Conservation (phyloP, 2,797 vertebrate species). For the Decapterus maruadsi region DNA sequence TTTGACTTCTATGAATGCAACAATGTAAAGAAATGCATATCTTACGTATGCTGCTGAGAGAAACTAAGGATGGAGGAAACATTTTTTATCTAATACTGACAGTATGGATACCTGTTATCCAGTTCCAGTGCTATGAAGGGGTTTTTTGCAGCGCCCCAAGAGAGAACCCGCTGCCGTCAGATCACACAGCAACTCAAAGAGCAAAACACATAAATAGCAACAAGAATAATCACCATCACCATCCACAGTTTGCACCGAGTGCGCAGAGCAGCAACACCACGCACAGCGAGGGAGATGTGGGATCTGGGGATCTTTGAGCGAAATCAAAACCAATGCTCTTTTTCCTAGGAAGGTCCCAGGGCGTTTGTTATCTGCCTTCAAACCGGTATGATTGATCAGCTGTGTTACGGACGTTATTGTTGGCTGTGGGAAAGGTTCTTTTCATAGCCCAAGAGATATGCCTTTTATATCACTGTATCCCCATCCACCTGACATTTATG, state of each 20-base stretch:
- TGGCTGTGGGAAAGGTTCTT: constrained; percentile 57
- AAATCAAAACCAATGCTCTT: constrained; percentile 65
- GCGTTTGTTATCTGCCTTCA: constrained; percentile 72
- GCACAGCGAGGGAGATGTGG: constrained; percentile 26
- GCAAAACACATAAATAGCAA: constrained; percentile 65
- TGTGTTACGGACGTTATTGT: constrained; percentile 65
- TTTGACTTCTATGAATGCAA: not conserved
- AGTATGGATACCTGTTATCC: constrained; percentile 42
- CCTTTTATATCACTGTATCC: constrained; percentile 38
- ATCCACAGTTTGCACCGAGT: constrained; percentile 27
- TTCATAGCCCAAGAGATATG: constrained; percentile 45
- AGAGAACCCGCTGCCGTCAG: constrained; percentile 10
- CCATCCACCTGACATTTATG: constrained; percentile 53
- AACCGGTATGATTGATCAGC: constrained; percentile 64
- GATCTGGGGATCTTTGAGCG: constrained; percentile 42
- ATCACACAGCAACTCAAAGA: constrained; percentile 31
- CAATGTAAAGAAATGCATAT: constrained; percentile 4
- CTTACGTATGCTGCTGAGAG: not conserved
- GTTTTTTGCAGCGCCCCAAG: constrained; percentile 28
- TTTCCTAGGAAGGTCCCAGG: constrained; percentile 53
- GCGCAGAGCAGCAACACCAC: constrained; percentile 40
- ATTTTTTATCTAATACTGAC: constrained; percentile 10
- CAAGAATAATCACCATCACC: constrained; percentile 50
- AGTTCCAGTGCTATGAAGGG: constrained; percentile 39
- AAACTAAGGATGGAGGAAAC: constrained; percentile 26